phyloP scores from a whole-genome alignment of 2,888 invertebrate genomes.

The Hybos culiciformis region DNA sequence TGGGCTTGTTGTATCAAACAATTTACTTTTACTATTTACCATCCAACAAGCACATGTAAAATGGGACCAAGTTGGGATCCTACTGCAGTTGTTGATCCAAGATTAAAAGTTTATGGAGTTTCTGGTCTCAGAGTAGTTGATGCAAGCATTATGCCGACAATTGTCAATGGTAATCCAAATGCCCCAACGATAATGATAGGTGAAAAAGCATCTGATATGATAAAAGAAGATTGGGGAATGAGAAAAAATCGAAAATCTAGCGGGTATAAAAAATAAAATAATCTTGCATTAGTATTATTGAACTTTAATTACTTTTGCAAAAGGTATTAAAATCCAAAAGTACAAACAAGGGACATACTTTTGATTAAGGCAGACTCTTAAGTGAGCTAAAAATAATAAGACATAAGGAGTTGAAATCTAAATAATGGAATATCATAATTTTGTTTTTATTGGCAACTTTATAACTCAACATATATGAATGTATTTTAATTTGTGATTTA shows the following conservation, averaged over 20 bases:
- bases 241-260: slow-evolving; percentile 3
- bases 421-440: too few species aligned
- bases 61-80: slow-evolving; percentile 70
- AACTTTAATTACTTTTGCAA: too few species aligned
- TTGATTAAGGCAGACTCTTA: too few species aligned
- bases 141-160: slow-evolving; percentile 78
- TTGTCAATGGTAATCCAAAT: slow-evolving; percentile 81
- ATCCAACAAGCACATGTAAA: slow-evolving; percentile 72
- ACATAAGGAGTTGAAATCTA: too few species aligned
- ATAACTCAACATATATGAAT: too few species aligned
- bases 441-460: too few species aligned
- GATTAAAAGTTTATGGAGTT: slow-evolving; percentile 64
- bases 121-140: slow-evolving; percentile 65
- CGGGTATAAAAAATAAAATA: slow-evolving; percentile 6
- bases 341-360: too few species aligned
- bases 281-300: neutral
- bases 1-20: slow-evolving; percentile 78
- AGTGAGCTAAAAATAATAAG: too few species aligned
- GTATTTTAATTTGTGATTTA: too few species aligned
- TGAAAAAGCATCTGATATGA: slow-evolving; percentile 78
- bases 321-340: too few species aligned
- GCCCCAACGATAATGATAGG: slow-evolving; percentile 84
- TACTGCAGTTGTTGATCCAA: slow-evolving; percentile 65
- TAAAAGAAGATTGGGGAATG: slow-evolving; percentile 69
- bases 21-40: slow-evolving; percentile 71